Conservation (phyloP, 2,888 invertebrate genomes). For the Theretra japonica region DNA sequence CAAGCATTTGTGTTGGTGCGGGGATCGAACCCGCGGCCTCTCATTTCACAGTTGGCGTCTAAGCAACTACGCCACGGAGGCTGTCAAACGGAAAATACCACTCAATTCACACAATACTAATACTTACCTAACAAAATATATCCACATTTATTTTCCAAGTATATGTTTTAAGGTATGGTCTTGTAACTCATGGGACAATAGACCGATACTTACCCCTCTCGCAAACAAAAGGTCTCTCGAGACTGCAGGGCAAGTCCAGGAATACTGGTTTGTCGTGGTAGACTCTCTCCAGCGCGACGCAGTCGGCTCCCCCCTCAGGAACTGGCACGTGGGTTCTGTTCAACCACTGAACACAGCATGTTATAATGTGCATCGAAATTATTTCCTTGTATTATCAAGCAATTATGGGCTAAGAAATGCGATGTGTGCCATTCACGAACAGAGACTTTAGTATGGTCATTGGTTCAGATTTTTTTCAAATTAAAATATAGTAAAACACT, state of each 20-base stretch:
- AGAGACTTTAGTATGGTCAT: no score
- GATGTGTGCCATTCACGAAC: no score
- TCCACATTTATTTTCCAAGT: background rate
- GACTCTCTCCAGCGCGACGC: constrained; percentile 78
- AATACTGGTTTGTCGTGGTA: constrained; percentile 81
- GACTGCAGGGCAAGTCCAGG: constrained; percentile 77
- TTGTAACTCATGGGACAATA: background rate
- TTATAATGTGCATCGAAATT: background rate
- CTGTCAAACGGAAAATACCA: no score
- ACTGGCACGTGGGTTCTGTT: constrained; percentile 74
- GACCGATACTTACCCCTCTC: constrained; percentile 66
- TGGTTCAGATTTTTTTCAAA: background rate
- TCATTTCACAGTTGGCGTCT: no score
- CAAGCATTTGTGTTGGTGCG: no score
- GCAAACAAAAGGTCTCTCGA: constrained; percentile 79
- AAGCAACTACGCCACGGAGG: no score
- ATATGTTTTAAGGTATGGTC: background rate
- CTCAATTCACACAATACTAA: no score
- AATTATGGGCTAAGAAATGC: no score
- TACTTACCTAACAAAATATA: no score
- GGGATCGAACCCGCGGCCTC: no score
- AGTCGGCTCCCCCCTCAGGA: constrained; percentile 75
- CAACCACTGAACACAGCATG: constrained; percentile 60
- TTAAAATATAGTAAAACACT: background rate
- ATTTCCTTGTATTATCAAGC: background rate